Conservation (phyloP, 2,888 invertebrate species). For the Papilio gigon region DNA sequence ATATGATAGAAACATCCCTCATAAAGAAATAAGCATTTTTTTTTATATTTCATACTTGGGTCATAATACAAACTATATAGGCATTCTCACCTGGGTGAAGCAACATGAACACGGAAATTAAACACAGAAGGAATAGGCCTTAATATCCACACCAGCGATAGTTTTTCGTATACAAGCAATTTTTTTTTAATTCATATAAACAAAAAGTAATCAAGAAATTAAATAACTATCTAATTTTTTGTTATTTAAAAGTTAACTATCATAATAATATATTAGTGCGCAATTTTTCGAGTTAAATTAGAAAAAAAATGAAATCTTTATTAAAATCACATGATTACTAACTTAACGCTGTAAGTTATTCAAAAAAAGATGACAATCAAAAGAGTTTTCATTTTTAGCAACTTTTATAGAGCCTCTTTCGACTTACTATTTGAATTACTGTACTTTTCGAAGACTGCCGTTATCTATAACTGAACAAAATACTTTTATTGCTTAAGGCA, state of each 20-base stretch:
- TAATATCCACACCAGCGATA: not conserved
- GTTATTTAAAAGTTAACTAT: not conserved
- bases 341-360: not conserved
- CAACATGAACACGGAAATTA: too few species aligned
- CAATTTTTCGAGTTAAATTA: not conserved
- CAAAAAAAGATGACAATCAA: constrained; percentile 14
- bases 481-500: constrained; percentile 12
- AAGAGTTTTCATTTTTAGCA: constrained; percentile 16
- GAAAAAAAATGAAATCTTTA: not conserved
- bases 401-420: constrained; percentile 19
- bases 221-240: too few species aligned
- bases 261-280: not conserved
- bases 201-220: too few species aligned
- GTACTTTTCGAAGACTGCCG: constrained; percentile 16
- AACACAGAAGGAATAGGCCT: not conserved
- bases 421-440: constrained; percentile 16
- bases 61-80: too few species aligned
- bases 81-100: too few species aligned
- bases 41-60: too few species aligned
- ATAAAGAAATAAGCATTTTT: too few species aligned
- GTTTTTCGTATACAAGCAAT: not conserved
- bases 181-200: too few species aligned
- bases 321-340: constrained; percentile 2
- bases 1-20: too few species aligned
- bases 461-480: constrained; percentile 18